phyloP scores from a whole-genome alignment of 2,113 vertebrate genomes.

The Spheniscus mendiculus region DNA sequence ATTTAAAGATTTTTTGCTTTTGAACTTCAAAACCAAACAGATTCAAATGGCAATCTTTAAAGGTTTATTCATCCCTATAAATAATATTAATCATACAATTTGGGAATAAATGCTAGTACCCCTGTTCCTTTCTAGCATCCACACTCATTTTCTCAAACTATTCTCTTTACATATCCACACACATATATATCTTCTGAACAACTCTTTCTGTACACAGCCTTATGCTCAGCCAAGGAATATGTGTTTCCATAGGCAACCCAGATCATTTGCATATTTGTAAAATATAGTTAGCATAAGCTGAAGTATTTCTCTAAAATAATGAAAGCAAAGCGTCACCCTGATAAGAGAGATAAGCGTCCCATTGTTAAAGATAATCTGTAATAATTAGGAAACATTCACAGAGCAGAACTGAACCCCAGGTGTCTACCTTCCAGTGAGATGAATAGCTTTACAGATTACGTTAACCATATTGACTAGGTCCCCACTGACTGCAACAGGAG shows the following conservation, averaged over 20 bases:
- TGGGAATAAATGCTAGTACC: not conserved
- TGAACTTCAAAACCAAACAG: slow-evolving; percentile 22
- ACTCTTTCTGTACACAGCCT: not conserved
- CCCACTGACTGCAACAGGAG: not conserved
- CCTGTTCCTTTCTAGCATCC: not conserved
- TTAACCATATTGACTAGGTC: not conserved
- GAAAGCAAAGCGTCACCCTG: not conserved
- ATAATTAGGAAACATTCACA: not conserved
- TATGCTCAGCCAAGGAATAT: not conserved
- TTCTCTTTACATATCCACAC: not conserved
- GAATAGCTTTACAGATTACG: not conserved
- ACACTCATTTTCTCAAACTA: not conserved
- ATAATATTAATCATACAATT: slow-evolving; percentile 4
- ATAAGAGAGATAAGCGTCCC: not conserved
- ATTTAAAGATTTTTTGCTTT: not conserved
- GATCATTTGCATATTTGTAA: not conserved
- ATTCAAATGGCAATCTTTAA: not conserved
- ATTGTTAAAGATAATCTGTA: not conserved
- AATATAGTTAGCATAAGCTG: not conserved
- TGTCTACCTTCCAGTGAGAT: not conserved
- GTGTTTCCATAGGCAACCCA: slow-evolving; percentile 52
- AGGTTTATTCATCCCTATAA: not conserved
- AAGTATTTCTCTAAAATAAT: not conserved
- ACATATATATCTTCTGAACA: not conserved
- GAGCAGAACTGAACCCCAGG: not conserved